A percentile compares a stretch with the other conserved stretches of the same genome.
These are phyloP conservation scores for Ischnura elegans DNA, from an alignment of 2,888 invertebrate genomes.

Conservation along the genomic window DNA sequence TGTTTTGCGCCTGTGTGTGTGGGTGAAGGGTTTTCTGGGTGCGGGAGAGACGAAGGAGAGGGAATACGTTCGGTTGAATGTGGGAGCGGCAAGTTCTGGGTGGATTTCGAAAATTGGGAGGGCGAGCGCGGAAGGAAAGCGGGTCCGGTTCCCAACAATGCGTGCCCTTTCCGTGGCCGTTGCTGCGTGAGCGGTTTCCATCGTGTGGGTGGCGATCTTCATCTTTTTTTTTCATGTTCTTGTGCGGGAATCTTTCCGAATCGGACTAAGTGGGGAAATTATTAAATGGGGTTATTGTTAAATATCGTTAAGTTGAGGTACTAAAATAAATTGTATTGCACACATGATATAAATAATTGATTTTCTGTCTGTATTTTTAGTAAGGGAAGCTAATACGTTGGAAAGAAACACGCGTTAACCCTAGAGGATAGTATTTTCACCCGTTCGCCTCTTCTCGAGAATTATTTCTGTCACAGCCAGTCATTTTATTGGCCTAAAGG, in stretches of 20 bases:
- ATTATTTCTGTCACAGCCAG: too few relatives aligned
- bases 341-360: too few relatives aligned
- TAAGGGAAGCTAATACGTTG: too few relatives aligned
- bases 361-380: too few relatives aligned
- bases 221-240: neutral
- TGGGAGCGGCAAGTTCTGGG: neutral
- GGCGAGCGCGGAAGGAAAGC: neutral
- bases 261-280: neutral
- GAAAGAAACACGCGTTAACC: too few relatives aligned
- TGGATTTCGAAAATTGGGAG: slow-evolving; percentile 15
- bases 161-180: neutral
- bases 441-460: too few relatives aligned
- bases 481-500: too few relatives aligned
- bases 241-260: neutral
- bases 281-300: too few relatives aligned
- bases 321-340: too few relatives aligned
- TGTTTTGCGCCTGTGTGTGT: neutral
- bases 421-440: too few relatives aligned
- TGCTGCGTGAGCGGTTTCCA: neutral
- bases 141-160: slow-evolving; percentile 18
- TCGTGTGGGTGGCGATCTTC: neutral
- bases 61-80: neutral
- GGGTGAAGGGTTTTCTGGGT: neutral
- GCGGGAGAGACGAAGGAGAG: neutral
- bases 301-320: too few relatives aligned